Evolutionary conservation across 2,113 vertebrate species (phyloP), one percentile per base, ranked within the genome.

Genomic region (Cyanoliseus patagonus): DNA sequence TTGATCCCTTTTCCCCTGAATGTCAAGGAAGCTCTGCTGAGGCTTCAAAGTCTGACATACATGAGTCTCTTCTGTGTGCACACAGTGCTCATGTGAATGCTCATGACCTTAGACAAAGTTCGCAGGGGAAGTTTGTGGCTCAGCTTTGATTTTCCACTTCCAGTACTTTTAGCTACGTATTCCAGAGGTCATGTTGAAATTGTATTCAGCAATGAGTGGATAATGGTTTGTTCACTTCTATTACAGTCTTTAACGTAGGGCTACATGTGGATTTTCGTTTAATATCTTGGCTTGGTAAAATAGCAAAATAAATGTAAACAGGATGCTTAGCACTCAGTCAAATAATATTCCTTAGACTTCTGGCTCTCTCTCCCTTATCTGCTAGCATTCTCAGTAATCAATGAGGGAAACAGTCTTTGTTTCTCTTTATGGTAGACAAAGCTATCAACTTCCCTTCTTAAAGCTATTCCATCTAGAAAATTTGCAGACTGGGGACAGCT

Each of bases 1-100:
- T 96, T 95, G 95, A 97, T 96, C 89, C 69, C 57, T 84, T 84
- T 81, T 73, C 51, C 89, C 77, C 55, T 70, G 77, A 83, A 88
- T 0, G 83, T 92, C 86, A 78, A 84, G 89, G 91, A 86, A 91
- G 81, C 81, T 92, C 69, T 93, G 75, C 88, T 1, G 4, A 51
- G 52, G 83, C 84, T 95, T 92, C 91, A 77, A 86, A 94, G 83
- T 19, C 69, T 61, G 94, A 66, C 85, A 74, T 55, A n/a, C 73
- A 1, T 10, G 35, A 63, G 59, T 79, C 70, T 93, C 72, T 35
- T 51, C 93, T 51, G 33, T 44, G 72, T 0, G 0, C 67, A 18
- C 73, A 5, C 59, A 67, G 83, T 46, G 31, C 86, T 83, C 51
- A 1, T 49, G 72, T 81, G 88, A 86, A 37, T 0, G 1, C 64